Conservation (phyloP, 2,113 vertebrate genomes). For the Laticauda colubrina region DNA sequence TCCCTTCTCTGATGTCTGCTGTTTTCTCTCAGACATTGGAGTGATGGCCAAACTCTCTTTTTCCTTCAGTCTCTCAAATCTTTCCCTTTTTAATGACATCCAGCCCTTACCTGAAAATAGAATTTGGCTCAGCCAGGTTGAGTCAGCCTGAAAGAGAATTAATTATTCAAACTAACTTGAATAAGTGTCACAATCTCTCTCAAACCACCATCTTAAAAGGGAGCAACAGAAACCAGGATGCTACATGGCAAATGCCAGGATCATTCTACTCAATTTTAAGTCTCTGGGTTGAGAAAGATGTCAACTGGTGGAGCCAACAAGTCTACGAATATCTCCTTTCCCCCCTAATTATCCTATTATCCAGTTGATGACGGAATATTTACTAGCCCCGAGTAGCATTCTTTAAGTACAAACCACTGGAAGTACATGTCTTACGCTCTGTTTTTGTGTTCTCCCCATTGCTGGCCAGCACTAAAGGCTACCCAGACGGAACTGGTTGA, state of each 20-base stretch:
- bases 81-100: no score
- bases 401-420: not conserved
- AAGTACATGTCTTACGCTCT: slow-evolving; percentile 16
- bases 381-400: not conserved
- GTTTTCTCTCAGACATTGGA: not conserved
- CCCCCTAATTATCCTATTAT: not conserved
- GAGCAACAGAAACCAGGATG: not conserved
- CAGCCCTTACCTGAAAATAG: not conserved
- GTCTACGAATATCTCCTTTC: not conserved
- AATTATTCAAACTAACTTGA: not conserved
- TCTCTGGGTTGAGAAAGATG: not conserved
- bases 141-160: not conserved
- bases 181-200: not conserved
- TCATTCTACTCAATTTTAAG: not conserved
- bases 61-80: not conserved
- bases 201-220: not conserved
- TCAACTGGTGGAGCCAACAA: not conserved
- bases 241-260: not conserved
- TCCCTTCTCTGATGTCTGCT: not conserved
- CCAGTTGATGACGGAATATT: not conserved
- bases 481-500: slow-evolving; percentile 91
- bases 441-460: slow-evolving; percentile 2
- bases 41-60: not conserved
- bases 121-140: not conserved
- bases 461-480: slow-evolving; percentile 82